Base-by-base conservation (phyloP, 2,888 invertebrate species). In the Agapostemon virescens region DNA sequence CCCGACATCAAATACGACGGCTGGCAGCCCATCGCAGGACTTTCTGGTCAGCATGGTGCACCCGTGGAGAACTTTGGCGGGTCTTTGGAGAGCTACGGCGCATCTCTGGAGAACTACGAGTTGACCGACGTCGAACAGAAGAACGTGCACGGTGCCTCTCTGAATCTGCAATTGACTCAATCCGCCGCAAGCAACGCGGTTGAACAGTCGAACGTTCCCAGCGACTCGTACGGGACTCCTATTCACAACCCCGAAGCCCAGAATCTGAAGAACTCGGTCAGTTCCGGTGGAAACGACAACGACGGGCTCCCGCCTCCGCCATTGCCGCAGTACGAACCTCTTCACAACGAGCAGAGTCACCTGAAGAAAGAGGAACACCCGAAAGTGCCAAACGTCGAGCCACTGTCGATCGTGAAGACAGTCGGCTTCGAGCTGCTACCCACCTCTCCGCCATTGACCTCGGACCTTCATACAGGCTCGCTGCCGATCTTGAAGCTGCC, bases 11-110 rank as follows among this genome's bases (percentile, higher is more conserved):
- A 96, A 71, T 97, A 97, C 89, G 97, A 97, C 86, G 97, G 97
- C 38, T 97, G 97, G 97, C 96, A 96, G 90, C 97, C 97, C 30
- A 97, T 97, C 79, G 95, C 97, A 13, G 96, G 97, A 0, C 94
- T 96, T 0, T 91, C 93, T 36, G 89, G 90, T 85, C 86, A 92
- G 40, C 86, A 93, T 73, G 92, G 90, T 33, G 89, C 87, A 26
- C 93, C 93, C 23, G 79, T 71, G 86, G 89, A 85, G 2, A 45
- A 17, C 42, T 86, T 93, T 74, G 92, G 90, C 30, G 89, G 87
- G 23, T 93, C 93, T 23, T 79, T 74, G 86, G 89, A 85, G 11
- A 38, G 11, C 15, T 69, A 73, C 7, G 90, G 83, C 42, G 84
- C 82, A 92, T 93, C 82, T 91, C 93, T 4, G 86, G 89, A 85